Base-by-base conservation (phyloP, 2,113 vertebrate species). In the Cepphus grylle region DNA sequence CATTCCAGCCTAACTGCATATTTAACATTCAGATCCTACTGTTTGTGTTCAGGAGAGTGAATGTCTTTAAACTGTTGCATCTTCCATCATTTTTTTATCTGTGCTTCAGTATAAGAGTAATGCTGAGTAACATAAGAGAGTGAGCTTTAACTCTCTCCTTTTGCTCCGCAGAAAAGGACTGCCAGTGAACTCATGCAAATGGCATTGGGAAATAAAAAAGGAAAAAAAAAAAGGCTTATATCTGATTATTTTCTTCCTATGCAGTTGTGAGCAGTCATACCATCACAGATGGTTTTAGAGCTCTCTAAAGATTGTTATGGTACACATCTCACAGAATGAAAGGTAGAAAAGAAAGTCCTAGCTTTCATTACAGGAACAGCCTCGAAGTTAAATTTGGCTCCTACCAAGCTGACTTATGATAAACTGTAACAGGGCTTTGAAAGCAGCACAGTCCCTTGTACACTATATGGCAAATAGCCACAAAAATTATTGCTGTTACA, bases 21-120 rank as follows among this genome's bases (percentile, higher is more conserved):
- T 76, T 97, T 97, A 93, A 96, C 88, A 91, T 97, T 95, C 92
- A 94, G 90, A 88, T 91, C 88, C 65, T 72, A 59, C 45, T 74
- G 36, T 66, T 87, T 72, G 56, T 83, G 49, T 67, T 94, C 67
- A 78, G 84, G 29, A 61, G 72, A 81, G 21, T 59, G 53, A 6
- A 1, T 38, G n/a, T 88, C 63, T 92, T 82, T 52, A 78, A 92
- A 83, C 52, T 59, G 9, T 55, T 93, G 45, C 32, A 71, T 93
- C 36, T 65, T 86, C 55, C 32, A 43, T 62, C n/a, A 92, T 93
- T 27, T 49, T 94, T 93, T 27, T 49, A 76, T 72, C 86, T 78
- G n/a, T 86, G 18, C 38, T 91, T 77, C 43, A 30, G 9, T 74
- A 49, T 47, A n/a, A 65, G 30, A 71, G 23, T 49, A 67, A 80